Evolutionary conservation across 1,140 invertebrate species (phyloP), one percentile per base, ranked within the genome.

Genomic region (Trichonephila clavata): DNA sequence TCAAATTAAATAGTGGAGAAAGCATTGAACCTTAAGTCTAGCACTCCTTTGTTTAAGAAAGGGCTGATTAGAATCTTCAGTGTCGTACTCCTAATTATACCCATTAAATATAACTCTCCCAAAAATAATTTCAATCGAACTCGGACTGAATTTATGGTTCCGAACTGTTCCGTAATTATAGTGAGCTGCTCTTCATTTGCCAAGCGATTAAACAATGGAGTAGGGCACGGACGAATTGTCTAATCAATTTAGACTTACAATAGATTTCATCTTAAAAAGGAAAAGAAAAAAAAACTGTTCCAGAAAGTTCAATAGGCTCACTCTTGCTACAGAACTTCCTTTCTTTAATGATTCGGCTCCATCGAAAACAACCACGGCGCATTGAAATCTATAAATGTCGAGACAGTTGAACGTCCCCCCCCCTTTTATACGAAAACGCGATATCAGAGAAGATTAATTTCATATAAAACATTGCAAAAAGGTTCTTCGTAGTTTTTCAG

Each of bases 181-280:
- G 84, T 21, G 57, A 59, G 18, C 60, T 57, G 16, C 60, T 27
- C n/a, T 86, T 86, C 84, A 86, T 86, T 86, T 86, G 57, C 84
- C 84, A 83, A 86, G 84, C 32, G 61, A 86, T 86, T 86, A 86
- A 86, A 86, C 84, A 86, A 86, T 86, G 84, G 57, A 86, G 84
- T 32, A 63, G 84, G 60, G 84, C 10, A 39, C 60, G 18, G n/a
- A 57, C 57, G 57, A 86, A 86, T 86, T 86, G 84, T 86, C 59
- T 63, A 86, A 86, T 86, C 84, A 86, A 86, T 86, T 86, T 86
- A 86, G 57, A 43, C 59, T 39, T 61, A 86, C 59, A 86, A 86
- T 86, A 57, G 60, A 60, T 86, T 61, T 63, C 84, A 61, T 86
- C 84, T 86, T 86, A 83, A 50, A 77, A 24, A 39, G 71, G 8